phyloP scores from a whole-genome alignment of 2,797 vertebrate species.

The Hylomyscus alleni region DNA sequence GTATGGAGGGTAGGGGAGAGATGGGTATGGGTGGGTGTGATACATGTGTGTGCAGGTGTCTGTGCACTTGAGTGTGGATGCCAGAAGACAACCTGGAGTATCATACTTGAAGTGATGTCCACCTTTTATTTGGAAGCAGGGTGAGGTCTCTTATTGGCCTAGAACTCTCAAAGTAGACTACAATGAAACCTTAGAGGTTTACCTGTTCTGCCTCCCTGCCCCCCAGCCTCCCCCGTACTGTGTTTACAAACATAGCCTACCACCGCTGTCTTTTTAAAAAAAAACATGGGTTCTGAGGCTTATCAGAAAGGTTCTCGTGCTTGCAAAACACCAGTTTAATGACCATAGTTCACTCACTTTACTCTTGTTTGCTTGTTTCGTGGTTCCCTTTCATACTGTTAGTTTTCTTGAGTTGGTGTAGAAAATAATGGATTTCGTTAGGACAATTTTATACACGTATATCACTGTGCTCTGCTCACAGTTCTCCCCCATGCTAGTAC shows the following conservation, averaged over 20 bases:
- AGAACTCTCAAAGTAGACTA: not conserved
- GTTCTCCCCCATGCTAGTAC: not conserved
- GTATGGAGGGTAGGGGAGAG: not conserved
- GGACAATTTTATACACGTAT: not conserved
- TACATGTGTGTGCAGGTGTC: not conserved
- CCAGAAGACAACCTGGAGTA: not conserved
- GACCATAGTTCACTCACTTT: not conserved
- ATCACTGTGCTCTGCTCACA: not conserved
- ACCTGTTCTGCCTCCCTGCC: not conserved
- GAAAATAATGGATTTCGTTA: not conserved
- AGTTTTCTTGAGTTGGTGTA: not conserved
- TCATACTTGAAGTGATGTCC: not conserved
- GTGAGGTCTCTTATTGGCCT: not conserved
- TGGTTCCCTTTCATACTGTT: not conserved
- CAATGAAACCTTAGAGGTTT: not conserved
- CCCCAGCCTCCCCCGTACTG: not conserved
- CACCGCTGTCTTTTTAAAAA: not conserved
- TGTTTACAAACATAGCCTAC: not conserved
- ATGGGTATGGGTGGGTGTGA: not conserved
- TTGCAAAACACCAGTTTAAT: not conserved
- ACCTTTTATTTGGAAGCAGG: not conserved
- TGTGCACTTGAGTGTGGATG: not conserved
- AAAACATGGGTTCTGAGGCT: not conserved
- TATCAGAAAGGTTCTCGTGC: not conserved
- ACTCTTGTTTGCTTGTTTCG: not conserved